These are phyloP conservation scores for Lophotriccus pileatus DNA, from an alignment of 2,797 vertebrate genomes.

Conservation along the genomic window DNA sequence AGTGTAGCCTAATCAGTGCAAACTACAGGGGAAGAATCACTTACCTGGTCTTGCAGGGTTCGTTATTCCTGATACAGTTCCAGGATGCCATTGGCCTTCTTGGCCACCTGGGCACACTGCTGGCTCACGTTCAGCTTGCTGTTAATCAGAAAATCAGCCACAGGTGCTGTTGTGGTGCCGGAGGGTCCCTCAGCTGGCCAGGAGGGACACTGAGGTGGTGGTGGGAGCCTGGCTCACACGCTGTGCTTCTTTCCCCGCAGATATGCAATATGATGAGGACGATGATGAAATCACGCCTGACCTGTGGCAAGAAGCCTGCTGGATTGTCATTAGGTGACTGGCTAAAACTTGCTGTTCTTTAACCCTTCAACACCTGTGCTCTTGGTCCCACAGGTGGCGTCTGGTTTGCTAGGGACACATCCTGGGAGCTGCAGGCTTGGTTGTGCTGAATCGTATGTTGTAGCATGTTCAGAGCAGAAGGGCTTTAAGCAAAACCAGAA, in stretches of 20 bases:
- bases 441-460: fast-evolving
- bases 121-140: too few species aligned
- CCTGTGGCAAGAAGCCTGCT: slow-evolving; percentile 98
- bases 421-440: neutral
- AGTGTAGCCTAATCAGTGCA: too few species aligned
- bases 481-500: neutral
- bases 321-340: slow-evolving; percentile 97
- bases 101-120: too few species aligned
- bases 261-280: slow-evolving; percentile 97
- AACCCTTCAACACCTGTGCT: fast-evolving
- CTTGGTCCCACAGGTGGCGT: fast-evolving
- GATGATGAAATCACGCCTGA: slow-evolving; percentile 98
- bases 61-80: too few species aligned
- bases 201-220: fast-evolving
- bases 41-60: too few species aligned
- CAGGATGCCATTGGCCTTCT: too few species aligned
- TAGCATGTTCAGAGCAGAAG: neutral
- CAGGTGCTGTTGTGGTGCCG: fast-evolving
- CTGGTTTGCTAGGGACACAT: fast-evolving
- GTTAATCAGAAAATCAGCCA: too few species aligned
- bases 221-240: fast-evolving
- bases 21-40: too few species aligned
- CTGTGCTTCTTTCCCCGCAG: slow-evolving; percentile 67
- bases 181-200: fast-evolving
- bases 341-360: neutral